Evolutionary conservation across 2,888 invertebrate species (phyloP), one percentile per base, ranked within the genome.

Genomic region (Parthenolecanium corni): DNA sequence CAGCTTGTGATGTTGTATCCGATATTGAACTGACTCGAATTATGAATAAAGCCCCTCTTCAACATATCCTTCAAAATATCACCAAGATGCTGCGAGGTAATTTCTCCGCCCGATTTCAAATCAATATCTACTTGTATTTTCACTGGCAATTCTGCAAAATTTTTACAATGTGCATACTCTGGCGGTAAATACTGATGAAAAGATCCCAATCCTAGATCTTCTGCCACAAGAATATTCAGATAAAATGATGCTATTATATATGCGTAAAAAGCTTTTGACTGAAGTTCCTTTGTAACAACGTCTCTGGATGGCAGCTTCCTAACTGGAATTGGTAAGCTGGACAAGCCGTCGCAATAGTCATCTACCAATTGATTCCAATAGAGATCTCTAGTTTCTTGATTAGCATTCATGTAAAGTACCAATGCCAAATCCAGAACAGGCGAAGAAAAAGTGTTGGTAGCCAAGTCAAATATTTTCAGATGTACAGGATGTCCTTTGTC

Each of bases 381-480:
- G 24, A 77, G 67, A 16, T 76, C 73, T 5, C 84, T 75, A 38
- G 84, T 69, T 18, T 77, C 73, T 67, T 81, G 74, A 20, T 78
- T 76, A 0, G 84, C 82, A 67, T 85, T 85, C 0, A 82, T 74
- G 67, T 79, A 81, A n/a, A 82, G 71, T 66, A 81, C 79, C 68
- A 85, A 84, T 0, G 76, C 69, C 9, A 84, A 52, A 69, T 84
- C 84, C 1, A 80, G 70, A 0, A 79, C 76, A 0, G 82, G 80
- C 20, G 79, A 77, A 0, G 78, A 77, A 66, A 76, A 79, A 66
- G 76, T 70, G 36, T 62, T 54, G 11, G 49, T 65, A 20, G 62
- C 65, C 52, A 68, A 44, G 52, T 69, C 69, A 21, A 67, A 53
- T 42, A 67, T 38, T 5, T 65, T 47, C 9, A 67, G 53, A 23